Conservation (phyloP, 2,797 vertebrate genomes). For the Sphaeramia orbicularis region DNA sequence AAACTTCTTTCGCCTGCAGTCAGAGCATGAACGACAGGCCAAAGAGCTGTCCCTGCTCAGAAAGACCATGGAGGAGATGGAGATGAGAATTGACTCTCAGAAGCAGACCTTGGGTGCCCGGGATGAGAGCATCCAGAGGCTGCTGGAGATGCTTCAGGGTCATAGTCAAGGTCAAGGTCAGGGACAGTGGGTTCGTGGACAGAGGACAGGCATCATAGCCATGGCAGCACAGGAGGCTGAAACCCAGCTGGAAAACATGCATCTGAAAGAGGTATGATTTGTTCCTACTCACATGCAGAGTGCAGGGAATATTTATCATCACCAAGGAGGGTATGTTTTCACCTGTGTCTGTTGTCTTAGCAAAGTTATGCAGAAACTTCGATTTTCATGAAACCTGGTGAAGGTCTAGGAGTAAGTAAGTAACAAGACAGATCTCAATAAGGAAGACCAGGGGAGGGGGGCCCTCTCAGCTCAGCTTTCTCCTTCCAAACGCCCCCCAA, state of each 20-base stretch:
- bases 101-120: constrained; percentile 94
- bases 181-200: constrained; percentile 87
- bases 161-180: constrained; percentile 85
- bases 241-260: constrained; percentile 93
- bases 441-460: too few relatives aligned
- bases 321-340: too few relatives aligned
- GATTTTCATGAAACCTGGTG: too few relatives aligned
- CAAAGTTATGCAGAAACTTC: too few relatives aligned
- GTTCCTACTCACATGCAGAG: not conserved
- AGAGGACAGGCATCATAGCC: constrained; percentile 68
- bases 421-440: too few relatives aligned
- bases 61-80: constrained; percentile 97
- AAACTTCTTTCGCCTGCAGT: constrained; percentile 92
- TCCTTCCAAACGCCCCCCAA: too few relatives aligned
- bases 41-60: constrained; percentile 93
- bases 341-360: not conserved
- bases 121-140: constrained; percentile 96
- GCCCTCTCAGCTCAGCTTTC: too few relatives aligned
- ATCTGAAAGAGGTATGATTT: constrained; percentile 91
- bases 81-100: constrained; percentile 94
- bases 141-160: constrained; percentile 95
- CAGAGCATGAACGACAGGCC: constrained; percentile 94
- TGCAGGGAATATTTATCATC: too few relatives aligned
- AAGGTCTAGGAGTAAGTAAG: too few relatives aligned
- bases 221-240: constrained; percentile 89